Evolutionary conservation across 2,797 vertebrate species (phyloP).

Genomic region (Enteromius thamalakanensis): DNA sequence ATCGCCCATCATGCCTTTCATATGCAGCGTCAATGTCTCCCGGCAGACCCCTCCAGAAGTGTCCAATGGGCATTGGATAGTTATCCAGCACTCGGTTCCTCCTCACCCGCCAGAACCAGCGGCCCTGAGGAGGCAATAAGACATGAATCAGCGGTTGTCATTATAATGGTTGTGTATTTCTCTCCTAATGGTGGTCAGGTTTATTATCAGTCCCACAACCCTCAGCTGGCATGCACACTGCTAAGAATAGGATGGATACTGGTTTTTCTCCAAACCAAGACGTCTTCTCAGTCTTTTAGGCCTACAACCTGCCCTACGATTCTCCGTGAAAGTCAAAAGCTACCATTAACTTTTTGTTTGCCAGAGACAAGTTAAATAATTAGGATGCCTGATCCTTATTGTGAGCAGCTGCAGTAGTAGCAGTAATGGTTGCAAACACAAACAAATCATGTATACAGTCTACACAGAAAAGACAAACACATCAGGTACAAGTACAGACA

Average conservation of each 20-base stretch:
- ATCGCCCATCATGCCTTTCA: slow-evolving; percentile 91
- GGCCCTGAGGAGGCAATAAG: slow-evolving; percentile 77
- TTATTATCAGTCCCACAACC: slow-evolving; percentile 4
- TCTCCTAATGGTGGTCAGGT: background rate
- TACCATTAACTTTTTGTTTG: background rate
- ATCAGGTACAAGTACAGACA: slow-evolving; percentile 9
- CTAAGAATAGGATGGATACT: slow-evolving; percentile 2
- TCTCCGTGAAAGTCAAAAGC: background rate
- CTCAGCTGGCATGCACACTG: background rate
- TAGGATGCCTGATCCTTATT: background rate
- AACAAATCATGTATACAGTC: background rate
- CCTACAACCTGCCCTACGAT: background rate
- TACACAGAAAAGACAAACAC: background rate
- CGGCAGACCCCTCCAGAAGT: slow-evolving; percentile 96
- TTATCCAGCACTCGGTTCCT: slow-evolving; percentile 95
- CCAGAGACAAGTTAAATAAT: background rate
- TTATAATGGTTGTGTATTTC: slow-evolving; percentile 1
- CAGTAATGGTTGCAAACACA: background rate
- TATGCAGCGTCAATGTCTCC: slow-evolving; percentile 93
- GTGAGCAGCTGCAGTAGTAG: background rate
- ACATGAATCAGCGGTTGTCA: background rate
- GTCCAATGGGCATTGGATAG: slow-evolving; percentile 95
- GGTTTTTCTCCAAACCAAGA: slow-evolving; percentile 4
- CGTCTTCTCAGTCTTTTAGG: background rate
- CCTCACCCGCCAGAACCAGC: slow-evolving; percentile 97